Conservation (phyloP, 2,888 invertebrate genomes). For the Xestia xanthographa region DNA sequence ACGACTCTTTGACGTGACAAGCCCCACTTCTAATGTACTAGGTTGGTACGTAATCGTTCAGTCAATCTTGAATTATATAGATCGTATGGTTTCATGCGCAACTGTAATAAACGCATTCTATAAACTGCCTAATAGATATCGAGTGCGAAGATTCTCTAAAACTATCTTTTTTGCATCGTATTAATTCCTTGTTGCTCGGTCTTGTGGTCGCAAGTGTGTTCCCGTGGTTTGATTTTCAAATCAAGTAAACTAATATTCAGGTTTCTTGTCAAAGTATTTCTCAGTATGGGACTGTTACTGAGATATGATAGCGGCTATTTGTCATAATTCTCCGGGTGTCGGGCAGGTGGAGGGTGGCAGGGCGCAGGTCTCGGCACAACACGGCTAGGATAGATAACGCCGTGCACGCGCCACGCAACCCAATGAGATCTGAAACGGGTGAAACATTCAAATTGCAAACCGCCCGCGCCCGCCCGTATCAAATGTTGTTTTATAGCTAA, state of each 20-base stretch:
- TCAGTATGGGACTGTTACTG: not conserved
- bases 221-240: not conserved
- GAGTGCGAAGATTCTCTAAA: not conserved
- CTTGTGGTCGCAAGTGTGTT: not conserved
- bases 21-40: constrained; percentile 77
- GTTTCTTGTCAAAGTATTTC: not conserved
- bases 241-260: not conserved
- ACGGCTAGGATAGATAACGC: constrained; percentile 74
- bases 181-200: not conserved
- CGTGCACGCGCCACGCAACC: constrained; percentile 87
- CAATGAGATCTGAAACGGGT: constrained; percentile 87
- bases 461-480: constrained; percentile 90
- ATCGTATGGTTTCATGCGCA: constrained; percentile 54
- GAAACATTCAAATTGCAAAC: constrained; percentile 90
- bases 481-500: constrained; percentile 91
- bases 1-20: constrained; percentile 82
- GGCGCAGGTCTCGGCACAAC: constrained; percentile 32
- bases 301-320: not conserved
- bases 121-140: not conserved
- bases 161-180: not conserved
- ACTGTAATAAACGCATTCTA: constrained; percentile 13
- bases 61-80: constrained; percentile 74
- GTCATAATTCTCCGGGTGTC: not conserved
- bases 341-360: constrained; percentile 40
- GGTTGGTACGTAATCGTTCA: constrained; percentile 77